Evolutionary conservation across 92 coral and sea anemone genomes (phyloP), one percentile per base, ranked within the genome.

Genomic region (Siderastrea radians): DNA sequence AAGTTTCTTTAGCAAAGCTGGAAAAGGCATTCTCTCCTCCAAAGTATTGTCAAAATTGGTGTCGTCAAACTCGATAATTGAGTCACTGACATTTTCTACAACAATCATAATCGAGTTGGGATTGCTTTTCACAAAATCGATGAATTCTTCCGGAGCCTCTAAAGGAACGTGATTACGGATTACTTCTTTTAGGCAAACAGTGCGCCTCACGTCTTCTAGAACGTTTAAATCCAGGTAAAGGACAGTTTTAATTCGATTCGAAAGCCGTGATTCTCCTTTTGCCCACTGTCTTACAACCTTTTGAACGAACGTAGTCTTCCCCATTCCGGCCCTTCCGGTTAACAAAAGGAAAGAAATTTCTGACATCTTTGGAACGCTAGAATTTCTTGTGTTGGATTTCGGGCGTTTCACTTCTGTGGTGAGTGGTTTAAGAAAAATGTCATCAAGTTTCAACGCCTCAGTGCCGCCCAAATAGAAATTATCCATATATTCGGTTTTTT

Each of bases 281-380:
- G 86, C 86, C 86, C 78, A 71, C 48, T 9, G 10, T 68, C 78
- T 49, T 1, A 57, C 53, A 14, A 82, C 44, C 52, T 69, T 69
- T 43, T 67, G 86, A 2, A 78, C 86, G 14, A 69, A 69, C 19
- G 86, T 82, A 2, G 77, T 82, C 65, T 82, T 82, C 8, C 86
- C 86, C 26, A 53, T 55, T 52, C 86, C 86, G 5, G 86, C 58
- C n/a, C 38, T 51, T 53, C 86, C 86, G 4, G 86, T 82, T 53
- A 82, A 48, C 72, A 70, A 11, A 55, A 82, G 19, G 16, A 8
- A 46, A n/a, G 60, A 49, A 1, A 64, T 6, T 0, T 63, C 60
- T 10, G 51, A 59, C 16, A 57, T 46, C 43, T 58, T 77, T 77
- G 12, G 52, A 45, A 57, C 55, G 9, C 12, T 58, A 46, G 17